Evolutionary conservation across 2,113 vertebrate genomes (phyloP).

Genomic region (Bettongia penicillata): DNA sequence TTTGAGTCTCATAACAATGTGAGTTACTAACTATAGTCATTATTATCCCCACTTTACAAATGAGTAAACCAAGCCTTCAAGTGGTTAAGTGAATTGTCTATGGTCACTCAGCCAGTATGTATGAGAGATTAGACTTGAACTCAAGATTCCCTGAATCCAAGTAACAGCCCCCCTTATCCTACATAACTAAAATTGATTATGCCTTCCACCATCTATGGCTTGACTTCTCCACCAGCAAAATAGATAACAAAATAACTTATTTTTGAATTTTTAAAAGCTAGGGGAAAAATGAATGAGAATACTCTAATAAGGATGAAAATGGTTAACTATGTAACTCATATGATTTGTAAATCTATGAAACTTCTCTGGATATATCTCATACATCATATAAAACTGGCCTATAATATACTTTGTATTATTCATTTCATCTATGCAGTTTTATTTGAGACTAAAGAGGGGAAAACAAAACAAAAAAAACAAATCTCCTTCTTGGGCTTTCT

Average conservation of each 20-base stretch:
- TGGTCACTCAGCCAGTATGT: background rate
- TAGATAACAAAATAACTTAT: background rate
- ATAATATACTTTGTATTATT: background rate
- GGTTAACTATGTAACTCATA: background rate
- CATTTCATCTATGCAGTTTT: constrained; percentile 10
- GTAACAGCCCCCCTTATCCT: background rate
- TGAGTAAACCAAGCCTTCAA: background rate
- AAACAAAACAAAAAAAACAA: constrained; percentile 5
- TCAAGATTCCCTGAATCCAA: background rate
- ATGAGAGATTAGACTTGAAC: background rate
- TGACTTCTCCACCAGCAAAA: background rate
- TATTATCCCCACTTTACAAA: background rate
- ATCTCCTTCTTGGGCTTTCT: constrained; percentile 12
- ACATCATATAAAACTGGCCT: background rate
- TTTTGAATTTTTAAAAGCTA: background rate
- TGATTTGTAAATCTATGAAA: background rate
- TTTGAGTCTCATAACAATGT: background rate
- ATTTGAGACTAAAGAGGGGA: background rate
- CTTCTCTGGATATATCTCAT: background rate
- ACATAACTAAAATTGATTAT: background rate
- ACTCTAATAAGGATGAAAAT: background rate
- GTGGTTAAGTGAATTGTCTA: background rate
- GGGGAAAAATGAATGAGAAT: background rate
- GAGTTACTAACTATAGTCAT: background rate
- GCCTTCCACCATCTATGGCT: background rate